phyloP scores from a whole-genome alignment of 2,797 vertebrate genomes.

The Coccyzus lansbergi region DNA sequence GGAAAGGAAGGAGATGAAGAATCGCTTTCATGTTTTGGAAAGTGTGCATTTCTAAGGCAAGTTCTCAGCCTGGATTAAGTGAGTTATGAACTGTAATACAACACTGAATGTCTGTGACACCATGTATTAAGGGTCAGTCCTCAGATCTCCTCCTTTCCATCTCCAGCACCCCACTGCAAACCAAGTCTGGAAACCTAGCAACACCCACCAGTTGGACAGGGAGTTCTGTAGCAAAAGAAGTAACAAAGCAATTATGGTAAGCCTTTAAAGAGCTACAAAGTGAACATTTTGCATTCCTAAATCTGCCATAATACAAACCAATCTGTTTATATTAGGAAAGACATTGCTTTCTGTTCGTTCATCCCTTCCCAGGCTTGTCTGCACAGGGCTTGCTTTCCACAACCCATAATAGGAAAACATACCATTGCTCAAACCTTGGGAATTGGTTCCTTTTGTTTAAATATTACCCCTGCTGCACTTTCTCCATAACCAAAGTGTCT shows the following conservation, averaged over 20 bases:
- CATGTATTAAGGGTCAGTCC: not conserved
- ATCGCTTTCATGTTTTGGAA: conserved; percentile 26
- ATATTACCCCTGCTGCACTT: not conserved
- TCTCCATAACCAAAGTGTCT: conserved; percentile 15
- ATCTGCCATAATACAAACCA: conserved; percentile 60
- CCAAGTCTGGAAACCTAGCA: not conserved
- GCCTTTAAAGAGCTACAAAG: conserved; percentile 62
- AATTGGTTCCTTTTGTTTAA: not conserved
- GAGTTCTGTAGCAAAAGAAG: conserved; percentile 48
- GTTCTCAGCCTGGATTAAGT: conserved; percentile 43
- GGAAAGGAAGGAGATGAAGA: conserved; percentile 17
- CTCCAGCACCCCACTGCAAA: not conserved
- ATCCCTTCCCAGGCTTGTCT: conserved; percentile 53
- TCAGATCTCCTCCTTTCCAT: not conserved
- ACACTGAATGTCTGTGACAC: not conserved
- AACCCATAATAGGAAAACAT: not conserved
- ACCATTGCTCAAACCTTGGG: not conserved
- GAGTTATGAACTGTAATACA: conserved; percentile 6
- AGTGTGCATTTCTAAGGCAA: conserved; percentile 3
- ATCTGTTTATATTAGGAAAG: conserved; percentile 68
- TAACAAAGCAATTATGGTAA: conserved; percentile 59
- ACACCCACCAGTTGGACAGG: not conserved
- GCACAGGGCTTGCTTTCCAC: conserved; percentile 42
- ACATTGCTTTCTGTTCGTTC: conserved; percentile 63
- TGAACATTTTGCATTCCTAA: conserved; percentile 57